Evolutionary conservation across 2,797 vertebrate genomes (phyloP).

Genomic region (Darevskia nairensis): DNA sequence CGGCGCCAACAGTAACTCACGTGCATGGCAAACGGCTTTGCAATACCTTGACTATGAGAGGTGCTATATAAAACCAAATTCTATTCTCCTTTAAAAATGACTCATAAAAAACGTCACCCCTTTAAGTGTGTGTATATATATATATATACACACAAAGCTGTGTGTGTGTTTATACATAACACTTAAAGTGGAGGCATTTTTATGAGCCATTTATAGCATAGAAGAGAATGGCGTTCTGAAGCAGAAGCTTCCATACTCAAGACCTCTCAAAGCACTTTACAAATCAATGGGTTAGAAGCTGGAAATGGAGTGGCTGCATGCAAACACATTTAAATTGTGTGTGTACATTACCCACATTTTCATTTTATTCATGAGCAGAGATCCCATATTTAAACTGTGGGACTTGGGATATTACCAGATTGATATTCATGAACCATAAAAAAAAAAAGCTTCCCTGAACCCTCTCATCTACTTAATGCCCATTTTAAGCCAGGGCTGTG

Average conservation of each 20-base stretch:
- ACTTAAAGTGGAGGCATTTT: conserved; percentile 44
- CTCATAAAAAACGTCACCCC: conserved; percentile 11
- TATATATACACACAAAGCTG: background rate
- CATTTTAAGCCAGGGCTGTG: background rate
- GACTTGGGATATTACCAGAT: conserved; percentile 23
- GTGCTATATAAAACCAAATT: conserved; percentile 32
- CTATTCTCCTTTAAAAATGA: conserved; percentile 27
- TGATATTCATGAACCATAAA: background rate
- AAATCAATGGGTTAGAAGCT: conserved; percentile 50
- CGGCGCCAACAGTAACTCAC: background rate
- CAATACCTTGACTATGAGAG: background rate
- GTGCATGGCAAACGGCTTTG: background rate
- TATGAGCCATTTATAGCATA: conserved; percentile 43
- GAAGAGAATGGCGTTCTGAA: conserved; percentile 28
- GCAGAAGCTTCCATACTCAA: conserved; percentile 29
- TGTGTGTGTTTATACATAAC: background rate
- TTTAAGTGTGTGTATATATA: conserved; percentile 16
- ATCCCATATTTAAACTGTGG: conserved; percentile 24
- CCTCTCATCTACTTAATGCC: background rate
- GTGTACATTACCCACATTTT: conserved; percentile 24
- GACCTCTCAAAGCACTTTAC: conserved; percentile 37
- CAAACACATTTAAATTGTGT: conserved; percentile 36
- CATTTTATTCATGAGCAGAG: conserved; percentile 11
- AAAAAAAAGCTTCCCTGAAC: background rate
- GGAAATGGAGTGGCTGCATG: conserved; percentile 6